phyloP scores from a whole-genome alignment of 1,140 invertebrate species.

The Drosophila oshimai region DNA sequence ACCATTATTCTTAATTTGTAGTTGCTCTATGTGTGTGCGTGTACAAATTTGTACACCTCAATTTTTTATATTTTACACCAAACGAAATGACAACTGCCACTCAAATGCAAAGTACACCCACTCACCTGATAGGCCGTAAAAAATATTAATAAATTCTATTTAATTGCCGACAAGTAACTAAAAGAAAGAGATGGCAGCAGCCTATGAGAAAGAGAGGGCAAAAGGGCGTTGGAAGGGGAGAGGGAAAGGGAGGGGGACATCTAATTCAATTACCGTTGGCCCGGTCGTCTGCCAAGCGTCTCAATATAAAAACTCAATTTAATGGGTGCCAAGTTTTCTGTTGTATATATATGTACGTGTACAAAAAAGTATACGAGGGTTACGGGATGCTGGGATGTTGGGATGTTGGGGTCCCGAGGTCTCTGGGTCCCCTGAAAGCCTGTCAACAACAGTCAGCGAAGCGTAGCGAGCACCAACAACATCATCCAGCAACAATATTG shows the following conservation, averaged over 20 bases:
- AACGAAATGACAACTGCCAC: background rate
- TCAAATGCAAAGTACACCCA: background rate
- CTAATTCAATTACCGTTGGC: constrained; percentile 64
- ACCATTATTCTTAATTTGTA: background rate
- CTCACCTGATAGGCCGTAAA: background rate
- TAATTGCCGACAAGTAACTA: constrained; percentile 30
- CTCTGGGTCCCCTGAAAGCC: constrained; percentile 39
- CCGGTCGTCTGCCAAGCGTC: constrained; percentile 47
- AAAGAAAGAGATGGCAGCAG: background rate
- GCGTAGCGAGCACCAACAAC: constrained; percentile 8
- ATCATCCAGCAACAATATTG: constrained; percentile 18
- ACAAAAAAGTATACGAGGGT: background rate
- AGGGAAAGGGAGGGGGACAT: constrained; percentile 3
- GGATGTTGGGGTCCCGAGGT: constrained; percentile 23
- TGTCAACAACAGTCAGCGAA: constrained; percentile 60
- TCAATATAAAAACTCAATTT: constrained; percentile 73
- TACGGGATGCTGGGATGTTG: background rate
- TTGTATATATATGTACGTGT: background rate
- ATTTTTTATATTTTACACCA: background rate
- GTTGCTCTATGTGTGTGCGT: too few species aligned
- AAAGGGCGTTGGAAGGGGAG: background rate
- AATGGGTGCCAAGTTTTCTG: constrained; percentile 57
- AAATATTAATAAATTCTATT: constrained; percentile 45
- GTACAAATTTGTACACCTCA: background rate
- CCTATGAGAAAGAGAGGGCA: background rate